These are phyloP conservation scores for Seira sanloemensis DNA, from an alignment of 2,888 invertebrate species.

Conservation along the genomic window DNA sequence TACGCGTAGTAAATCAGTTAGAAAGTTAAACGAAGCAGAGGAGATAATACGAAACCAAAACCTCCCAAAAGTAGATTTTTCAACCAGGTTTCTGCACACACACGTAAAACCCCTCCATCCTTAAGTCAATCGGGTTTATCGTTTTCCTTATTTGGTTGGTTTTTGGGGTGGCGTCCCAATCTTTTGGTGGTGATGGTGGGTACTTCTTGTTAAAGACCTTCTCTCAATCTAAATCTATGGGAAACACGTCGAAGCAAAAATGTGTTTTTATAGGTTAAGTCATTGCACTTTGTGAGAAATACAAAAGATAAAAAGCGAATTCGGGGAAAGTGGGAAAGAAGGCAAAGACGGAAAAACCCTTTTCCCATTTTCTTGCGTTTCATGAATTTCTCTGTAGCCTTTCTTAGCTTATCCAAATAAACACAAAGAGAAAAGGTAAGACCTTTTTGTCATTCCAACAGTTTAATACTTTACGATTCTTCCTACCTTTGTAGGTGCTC, in stretches of 20 bases:
- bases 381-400: slow-evolving; percentile 15
- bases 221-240: slow-evolving; percentile 8
- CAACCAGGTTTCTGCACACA: background rate
- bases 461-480: slow-evolving; percentile 47
- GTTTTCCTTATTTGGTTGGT: background rate
- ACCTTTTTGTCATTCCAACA: slow-evolving; percentile 49
- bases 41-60: slow-evolving; percentile 32
- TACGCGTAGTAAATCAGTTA: slow-evolving; percentile 34
- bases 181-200: background rate
- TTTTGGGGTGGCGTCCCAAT: background rate
- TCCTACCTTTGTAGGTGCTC: background rate
- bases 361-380: slow-evolving; percentile 38
- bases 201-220: background rate
- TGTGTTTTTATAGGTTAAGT: slow-evolving; percentile 46
- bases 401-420: slow-evolving; percentile 31
- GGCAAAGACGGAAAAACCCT: slow-evolving; percentile 17
- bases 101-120: too few relatives aligned
- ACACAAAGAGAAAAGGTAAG: slow-evolving; percentile 1
- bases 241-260: slow-evolving; percentile 20
- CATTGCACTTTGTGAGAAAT: slow-evolving; percentile 19
- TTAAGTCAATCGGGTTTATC: background rate
- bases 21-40: slow-evolving; percentile 50
- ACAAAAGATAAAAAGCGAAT: background rate
- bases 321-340: background rate
- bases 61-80: background rate